Conservation (phyloP, 2,113 vertebrate genomes). For the Sisor rabdophorus region DNA sequence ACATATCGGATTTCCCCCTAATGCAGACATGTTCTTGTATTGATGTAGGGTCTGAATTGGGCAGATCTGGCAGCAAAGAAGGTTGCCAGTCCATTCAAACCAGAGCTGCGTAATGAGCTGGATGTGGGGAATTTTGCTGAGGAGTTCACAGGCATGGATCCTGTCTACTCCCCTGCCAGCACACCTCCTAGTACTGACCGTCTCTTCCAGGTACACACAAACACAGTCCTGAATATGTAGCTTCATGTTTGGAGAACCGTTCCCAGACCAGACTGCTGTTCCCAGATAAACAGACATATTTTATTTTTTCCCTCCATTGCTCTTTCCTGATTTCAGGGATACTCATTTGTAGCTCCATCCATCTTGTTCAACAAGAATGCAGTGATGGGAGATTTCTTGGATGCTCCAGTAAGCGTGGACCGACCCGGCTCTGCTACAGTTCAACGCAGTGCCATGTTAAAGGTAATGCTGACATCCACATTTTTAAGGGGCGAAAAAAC, state of each 20-base stretch:
- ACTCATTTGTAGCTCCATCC: constrained; percentile 88
- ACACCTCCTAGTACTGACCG: constrained; percentile 83
- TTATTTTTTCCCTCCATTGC: neutral
- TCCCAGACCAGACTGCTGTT: neutral
- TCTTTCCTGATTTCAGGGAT: constrained; percentile 69
- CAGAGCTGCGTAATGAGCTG: constrained; percentile 82
- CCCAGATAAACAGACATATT: neutral
- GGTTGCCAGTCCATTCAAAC: constrained; percentile 78
- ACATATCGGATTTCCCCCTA: too few species aligned
- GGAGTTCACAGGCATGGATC: constrained; percentile 88
- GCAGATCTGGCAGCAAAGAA: constrained; percentile 75
- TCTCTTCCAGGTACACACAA: constrained; percentile 76
- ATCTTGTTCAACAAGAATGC: constrained; percentile 87
- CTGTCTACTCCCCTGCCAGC: constrained; percentile 84
- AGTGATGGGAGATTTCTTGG: constrained; percentile 79
- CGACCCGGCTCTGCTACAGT: constrained; percentile 77
- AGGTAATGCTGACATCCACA: constrained; percentile 65
- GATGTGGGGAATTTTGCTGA: constrained; percentile 88
- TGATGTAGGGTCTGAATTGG: constrained; percentile 80
- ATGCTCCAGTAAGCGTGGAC: constrained; percentile 67
- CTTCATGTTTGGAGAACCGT: neutral
- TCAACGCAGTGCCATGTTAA: constrained; percentile 82
- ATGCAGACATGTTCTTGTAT: neutral
- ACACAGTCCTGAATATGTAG: neutral
- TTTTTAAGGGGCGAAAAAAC: neutral